Evolutionary conservation across 2,113 vertebrate species (phyloP).

Genomic region (Tichodroma muraria): DNA sequence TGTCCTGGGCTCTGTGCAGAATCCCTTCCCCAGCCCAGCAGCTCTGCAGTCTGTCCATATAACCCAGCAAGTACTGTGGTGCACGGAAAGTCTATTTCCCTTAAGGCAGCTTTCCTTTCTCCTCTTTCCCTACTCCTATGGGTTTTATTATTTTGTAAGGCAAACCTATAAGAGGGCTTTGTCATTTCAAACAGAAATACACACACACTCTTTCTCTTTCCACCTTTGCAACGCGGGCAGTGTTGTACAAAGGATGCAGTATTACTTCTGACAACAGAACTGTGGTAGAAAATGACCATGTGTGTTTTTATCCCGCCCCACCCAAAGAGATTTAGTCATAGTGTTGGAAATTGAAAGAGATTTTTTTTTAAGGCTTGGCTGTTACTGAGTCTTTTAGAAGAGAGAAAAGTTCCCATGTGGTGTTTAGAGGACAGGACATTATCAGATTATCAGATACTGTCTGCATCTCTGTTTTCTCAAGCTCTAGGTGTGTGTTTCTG

Average conservation of each 20-base stretch:
- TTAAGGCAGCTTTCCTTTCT: conserved; percentile 64
- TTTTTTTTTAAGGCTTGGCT: conserved; percentile 28
- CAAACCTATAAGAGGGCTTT: conserved; percentile 55
- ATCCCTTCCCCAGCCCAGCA: conserved; percentile 35
- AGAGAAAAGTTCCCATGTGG: not conserved
- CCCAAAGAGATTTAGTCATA: conserved; percentile 38
- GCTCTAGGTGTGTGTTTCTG: not conserved
- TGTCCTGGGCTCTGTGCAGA: conserved; percentile 38
- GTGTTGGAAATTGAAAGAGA: conserved; percentile 9
- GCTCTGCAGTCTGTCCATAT: conserved; percentile 31
- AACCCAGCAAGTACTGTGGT: conserved; percentile 51
- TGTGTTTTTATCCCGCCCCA: conserved; percentile 21
- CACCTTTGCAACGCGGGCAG: conserved; percentile 30
- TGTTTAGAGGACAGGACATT: not conserved
- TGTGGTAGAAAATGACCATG: conserved; percentile 42
- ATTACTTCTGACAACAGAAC: conserved; percentile 59
- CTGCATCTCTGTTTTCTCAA: not conserved
- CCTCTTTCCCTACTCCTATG: conserved; percentile 32
- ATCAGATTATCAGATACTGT: conserved; percentile 10
- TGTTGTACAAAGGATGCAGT: conserved; percentile 67
- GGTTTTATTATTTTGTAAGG: conserved; percentile 35
- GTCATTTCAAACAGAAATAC: conserved; percentile 47
- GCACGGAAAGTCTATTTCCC: conserved; percentile 32
- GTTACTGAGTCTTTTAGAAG: conserved; percentile 11
- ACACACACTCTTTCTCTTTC: not conserved